Evolutionary conservation across 2,113 vertebrate species (phyloP).

Genomic region (Chascanopsetta lugubris): DNA sequence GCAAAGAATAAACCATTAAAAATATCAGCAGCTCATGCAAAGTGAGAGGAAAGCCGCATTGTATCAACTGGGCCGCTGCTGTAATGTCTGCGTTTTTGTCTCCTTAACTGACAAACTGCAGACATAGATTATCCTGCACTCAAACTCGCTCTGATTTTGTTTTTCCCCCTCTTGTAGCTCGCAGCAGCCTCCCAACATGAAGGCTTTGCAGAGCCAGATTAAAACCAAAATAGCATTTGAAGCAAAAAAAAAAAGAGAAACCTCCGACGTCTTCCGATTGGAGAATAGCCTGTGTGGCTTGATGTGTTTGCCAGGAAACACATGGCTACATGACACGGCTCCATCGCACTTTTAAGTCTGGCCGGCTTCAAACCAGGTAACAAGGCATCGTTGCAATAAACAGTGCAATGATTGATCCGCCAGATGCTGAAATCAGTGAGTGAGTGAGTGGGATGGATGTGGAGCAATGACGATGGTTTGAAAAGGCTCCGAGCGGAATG

Average conservation of each 20-base stretch:
- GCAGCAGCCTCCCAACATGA: conserved; percentile 17
- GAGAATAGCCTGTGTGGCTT: neutral
- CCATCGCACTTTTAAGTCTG: conserved; percentile 2
- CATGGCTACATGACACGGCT: conserved; percentile 17
- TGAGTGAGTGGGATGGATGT: conserved; percentile 29
- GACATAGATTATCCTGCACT: conserved; percentile 14
- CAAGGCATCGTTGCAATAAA: conserved; percentile 39
- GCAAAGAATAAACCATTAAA: conserved; percentile 22
- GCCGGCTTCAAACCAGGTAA: conserved; percentile 22
- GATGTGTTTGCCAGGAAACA: conserved; percentile 6
- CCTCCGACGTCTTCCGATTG: conserved; percentile 2
- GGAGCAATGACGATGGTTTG: conserved; percentile 35
- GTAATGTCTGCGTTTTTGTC: conserved; percentile 2
- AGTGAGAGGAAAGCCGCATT: conserved; percentile 9
- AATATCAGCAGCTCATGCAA: conserved; percentile 8
- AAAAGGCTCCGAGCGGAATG: conserved; percentile 51
- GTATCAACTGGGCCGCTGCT: conserved; percentile 28
- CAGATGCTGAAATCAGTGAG: conserved; percentile 43
- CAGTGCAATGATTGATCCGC: conserved; percentile 47
- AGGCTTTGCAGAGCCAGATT: conserved; percentile 9
- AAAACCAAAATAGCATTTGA: conserved; percentile 16
- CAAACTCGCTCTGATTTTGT: conserved; percentile 20
- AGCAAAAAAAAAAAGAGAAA: neutral
- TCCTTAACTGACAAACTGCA: conserved; percentile 10
- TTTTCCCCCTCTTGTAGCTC: neutral